Evolutionary conservation across 2,888 invertebrate species (phyloP).

Genomic region (Dolichopus griseipennis): DNA sequence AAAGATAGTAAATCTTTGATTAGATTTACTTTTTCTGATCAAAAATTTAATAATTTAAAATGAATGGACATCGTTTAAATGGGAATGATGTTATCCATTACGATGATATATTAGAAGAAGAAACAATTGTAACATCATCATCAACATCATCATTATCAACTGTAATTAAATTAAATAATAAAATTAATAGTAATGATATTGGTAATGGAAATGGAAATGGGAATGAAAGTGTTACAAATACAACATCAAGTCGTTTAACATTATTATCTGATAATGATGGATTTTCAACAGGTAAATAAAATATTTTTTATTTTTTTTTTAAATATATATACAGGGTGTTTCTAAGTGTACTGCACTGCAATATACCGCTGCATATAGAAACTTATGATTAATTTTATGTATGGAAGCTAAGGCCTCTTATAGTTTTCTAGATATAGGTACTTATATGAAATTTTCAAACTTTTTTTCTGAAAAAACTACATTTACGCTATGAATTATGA

Average conservation of each 20-base stretch:
- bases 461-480: too few species aligned
- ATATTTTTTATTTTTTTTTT: neutral
- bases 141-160: neutral
- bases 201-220: neutral
- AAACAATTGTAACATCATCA: conserved; percentile 9
- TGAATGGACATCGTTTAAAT: conserved; percentile 22
- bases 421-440: too few species aligned
- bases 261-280: conserved; percentile 13
- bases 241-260: neutral
- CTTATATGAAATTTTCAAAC: too few species aligned
- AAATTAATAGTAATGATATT: conserved; percentile 12
- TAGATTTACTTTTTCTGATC: neutral
- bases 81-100: conserved; percentile 20
- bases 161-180: conserved; percentile 19
- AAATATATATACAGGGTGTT: too few species aligned
- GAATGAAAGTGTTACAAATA: neutral
- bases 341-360: too few species aligned
- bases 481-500: too few species aligned
- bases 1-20: neutral
- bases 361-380: too few species aligned
- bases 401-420: too few species aligned
- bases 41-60: conserved; percentile 14
- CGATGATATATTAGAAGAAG: conserved; percentile 21
- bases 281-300: conserved; percentile 17
- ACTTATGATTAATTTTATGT: too few species aligned